Conservation (phyloP, 2,888 invertebrate genomes). For the Andrena flavipes region DNA sequence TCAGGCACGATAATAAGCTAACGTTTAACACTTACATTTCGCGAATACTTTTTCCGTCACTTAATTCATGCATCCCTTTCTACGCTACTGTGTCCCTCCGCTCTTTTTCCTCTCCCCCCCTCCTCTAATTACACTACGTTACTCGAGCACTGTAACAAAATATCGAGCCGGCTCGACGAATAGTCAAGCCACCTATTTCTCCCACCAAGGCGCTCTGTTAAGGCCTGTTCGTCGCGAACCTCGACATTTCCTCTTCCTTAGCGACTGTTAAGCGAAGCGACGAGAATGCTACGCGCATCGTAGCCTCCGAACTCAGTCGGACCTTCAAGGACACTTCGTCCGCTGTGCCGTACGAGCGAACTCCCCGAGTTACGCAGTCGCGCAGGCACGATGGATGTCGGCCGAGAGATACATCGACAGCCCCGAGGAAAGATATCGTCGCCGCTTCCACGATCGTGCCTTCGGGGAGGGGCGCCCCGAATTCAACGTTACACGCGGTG, state of each 20-base stretch:
- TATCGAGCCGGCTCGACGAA: conserved; percentile 19
- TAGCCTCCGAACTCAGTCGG: background rate
- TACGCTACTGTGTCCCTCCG: conserved; percentile 20
- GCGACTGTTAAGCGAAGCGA: conserved; percentile 9
- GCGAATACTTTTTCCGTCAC: conserved; percentile 4
- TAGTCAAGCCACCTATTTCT: background rate
- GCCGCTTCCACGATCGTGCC: background rate
- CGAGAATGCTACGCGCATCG: background rate
- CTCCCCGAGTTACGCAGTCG: background rate
- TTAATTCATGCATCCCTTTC: background rate
- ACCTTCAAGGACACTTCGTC: background rate
- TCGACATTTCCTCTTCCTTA: background rate
- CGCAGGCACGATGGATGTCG: conserved; percentile 24
- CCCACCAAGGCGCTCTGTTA: conserved; percentile 21
- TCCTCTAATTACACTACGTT: conserved; percentile 32
- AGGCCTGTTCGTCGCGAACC: conserved; percentile 37
- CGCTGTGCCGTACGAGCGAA: background rate
- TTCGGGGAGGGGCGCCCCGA: background rate
- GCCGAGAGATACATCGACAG: background rate
- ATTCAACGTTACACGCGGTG: background rate
- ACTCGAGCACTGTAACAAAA: conserved; percentile 40
- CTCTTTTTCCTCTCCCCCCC: background rate
- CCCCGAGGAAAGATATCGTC: background rate
- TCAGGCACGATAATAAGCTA: conserved; percentile 56
- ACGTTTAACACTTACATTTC: conserved; percentile 22